Evolutionary conservation across 1,140 invertebrate genomes (phyloP), one percentile per base, ranked within the genome.

Genomic region (Listronotus bonariensis): DNA sequence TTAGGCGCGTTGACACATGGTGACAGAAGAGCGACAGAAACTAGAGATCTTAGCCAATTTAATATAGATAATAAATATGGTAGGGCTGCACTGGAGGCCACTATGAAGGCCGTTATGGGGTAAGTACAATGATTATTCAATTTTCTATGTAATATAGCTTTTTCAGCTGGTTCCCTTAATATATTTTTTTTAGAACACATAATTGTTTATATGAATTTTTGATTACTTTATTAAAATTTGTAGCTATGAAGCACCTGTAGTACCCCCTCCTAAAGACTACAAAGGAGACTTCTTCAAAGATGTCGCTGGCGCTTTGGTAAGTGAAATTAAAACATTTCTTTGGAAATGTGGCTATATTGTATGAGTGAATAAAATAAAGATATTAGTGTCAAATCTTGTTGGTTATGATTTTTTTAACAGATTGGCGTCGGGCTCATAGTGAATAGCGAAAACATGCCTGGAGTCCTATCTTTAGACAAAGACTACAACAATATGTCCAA

Each of bases 1-100:
- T 70, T 78, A 38, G 76, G 77, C 78, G 98, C 98, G 8, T 80
- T 99, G 11, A 99, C 97, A 0, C 98, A 99, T 81, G 97, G 97
- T 43, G 98, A 99, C 84, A 84, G 98, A 60, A 83, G 98, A 54
- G 97, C 97, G 11, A 98, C 97, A 0, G 97, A 99, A 82, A 92
- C 94, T 0, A 80, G 97, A 62, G 98, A 99, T 85, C 84, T 99
- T 17, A 97, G 94, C 49, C 89, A 96, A 76, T 99, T 99, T 78
- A 99, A 99, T 77, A 97, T 99, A 73, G 97, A 99, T 77, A 99
- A 96, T 78, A 98, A 97, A 77, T 97, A 95, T 78, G 97, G 97
- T 15, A 85, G 96, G 49, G 82, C 90, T 42, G 97, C 98, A 0
- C 81, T 99, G 8, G 96, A 99, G 79, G 87, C 91, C 32, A 93